Base-by-base conservation (phyloP, 2,888 invertebrate genomes). In the Ormyrus pomaceus region DNA sequence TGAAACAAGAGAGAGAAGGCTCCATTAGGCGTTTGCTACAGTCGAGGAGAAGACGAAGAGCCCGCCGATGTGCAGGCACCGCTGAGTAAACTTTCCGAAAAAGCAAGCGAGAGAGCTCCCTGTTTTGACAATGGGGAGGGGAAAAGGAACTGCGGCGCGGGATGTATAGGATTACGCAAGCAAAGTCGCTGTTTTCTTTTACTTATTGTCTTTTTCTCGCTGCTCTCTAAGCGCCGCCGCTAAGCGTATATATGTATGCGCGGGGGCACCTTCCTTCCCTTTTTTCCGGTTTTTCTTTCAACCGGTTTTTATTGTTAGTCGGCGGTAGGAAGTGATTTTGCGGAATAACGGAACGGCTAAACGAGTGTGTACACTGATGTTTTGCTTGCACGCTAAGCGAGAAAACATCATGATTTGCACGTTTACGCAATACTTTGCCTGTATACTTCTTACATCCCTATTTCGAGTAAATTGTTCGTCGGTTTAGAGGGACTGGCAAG, bases 101-200 rank as follows among this genome's bases (percentile, higher is more conserved):
- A 56, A 56, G 10, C n/a, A 59, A 68, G 55, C 19, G 48, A 64
- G 34, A 56, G 73, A 19, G 0, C 34, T 34, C 4, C 74, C 74
- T 74, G 73, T 79, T 79, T 74, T 79, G 79, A 79, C 79, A 79
- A 74, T 64, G 65, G 48, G 55, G 53, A 64, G 46, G 45, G 4
- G 34, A 34, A 34, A 34, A 34, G 34, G 4, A 66, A 68, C 10
- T 5, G 19, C 10, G 19, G 13, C 5, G 11, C 34, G 34, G 34
- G 34, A 34, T 34, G 4, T 34, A 34, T 62, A 68, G 46, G 64
- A 13, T 72, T 72, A 72, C 66, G 58, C 45, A 72, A 66, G 53
- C 69, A 3, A 0, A 11, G 5, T 11, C 19, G 6, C 64, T 64
- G 34, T 34, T 48, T 56, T 46, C 53, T 0, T 55, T 46, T 45